These are phyloP conservation scores for Hydropsyche betteni DNA, from an alignment of 2,888 invertebrate species.

Conservation along the genomic window DNA sequence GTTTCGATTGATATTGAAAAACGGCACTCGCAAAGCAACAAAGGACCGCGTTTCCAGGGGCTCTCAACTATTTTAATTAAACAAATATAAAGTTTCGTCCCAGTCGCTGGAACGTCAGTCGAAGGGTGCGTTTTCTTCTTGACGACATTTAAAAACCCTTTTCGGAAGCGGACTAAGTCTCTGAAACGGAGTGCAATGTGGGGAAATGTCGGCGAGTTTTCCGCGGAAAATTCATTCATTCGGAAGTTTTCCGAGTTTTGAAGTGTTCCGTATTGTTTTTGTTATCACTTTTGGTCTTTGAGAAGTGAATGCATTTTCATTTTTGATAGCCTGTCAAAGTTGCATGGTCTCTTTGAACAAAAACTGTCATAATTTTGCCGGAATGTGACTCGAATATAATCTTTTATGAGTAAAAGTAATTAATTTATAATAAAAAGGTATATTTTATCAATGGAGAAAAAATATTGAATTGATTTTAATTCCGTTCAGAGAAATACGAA, in stretches of 20 bases:
- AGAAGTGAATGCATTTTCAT: not conserved
- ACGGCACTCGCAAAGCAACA: too few relatives aligned
- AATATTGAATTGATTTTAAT: too few relatives aligned
- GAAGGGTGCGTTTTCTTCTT: not conserved
- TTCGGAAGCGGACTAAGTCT: not conserved
- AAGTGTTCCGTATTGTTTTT: too few relatives aligned
- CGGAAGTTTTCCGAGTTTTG: too few relatives aligned
- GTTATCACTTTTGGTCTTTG: not conserved
- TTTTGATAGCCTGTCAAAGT: not conserved
- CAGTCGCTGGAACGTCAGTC: not conserved
- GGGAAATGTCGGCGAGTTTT: not conserved
- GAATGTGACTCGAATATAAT: too few relatives aligned
- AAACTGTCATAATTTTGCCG: too few relatives aligned
- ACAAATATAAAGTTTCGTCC: constrained; percentile 11
- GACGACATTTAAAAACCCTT: not conserved
- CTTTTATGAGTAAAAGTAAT: too few relatives aligned
- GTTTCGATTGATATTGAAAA: too few relatives aligned
- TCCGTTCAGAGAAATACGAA: too few relatives aligned
- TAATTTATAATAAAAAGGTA: too few relatives aligned
- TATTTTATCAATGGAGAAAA: too few relatives aligned
- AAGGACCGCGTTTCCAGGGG: not conserved
- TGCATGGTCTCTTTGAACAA: too few relatives aligned
- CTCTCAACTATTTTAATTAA: constrained; percentile 21
- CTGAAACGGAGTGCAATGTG: not conserved
- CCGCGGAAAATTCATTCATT: not conserved